Percentiles rank a stretch among this genome's conserved stretches.
These are phyloP conservation scores for Eupithecia tripunctaria DNA, from an alignment of 2,888 invertebrate species.

Conservation along the genomic window DNA sequence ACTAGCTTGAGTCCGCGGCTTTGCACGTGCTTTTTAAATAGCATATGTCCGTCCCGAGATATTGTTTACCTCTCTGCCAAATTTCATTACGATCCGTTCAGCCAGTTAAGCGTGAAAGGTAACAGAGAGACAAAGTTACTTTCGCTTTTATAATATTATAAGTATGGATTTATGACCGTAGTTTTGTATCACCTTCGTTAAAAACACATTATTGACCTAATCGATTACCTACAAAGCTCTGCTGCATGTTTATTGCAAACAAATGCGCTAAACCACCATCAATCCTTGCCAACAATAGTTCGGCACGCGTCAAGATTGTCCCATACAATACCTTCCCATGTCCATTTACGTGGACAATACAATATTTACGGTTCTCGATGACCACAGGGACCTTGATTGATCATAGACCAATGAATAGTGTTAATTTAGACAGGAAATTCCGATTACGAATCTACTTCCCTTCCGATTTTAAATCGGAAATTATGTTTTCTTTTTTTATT, in stretches of 20 bases:
- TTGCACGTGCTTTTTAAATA: too few species aligned
- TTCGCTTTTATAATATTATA: too few species aligned
- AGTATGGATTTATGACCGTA: neutral
- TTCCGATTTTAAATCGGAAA: constrained; percentile 17
- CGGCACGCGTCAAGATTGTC: constrained; percentile 55
- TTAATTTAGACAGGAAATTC: constrained; percentile 58
- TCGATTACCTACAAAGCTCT: constrained; percentile 20
- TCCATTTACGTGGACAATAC: constrained; percentile 60
- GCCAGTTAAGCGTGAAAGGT: too few species aligned
- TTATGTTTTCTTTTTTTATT: constrained; percentile 2
- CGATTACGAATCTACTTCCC: constrained; percentile 10
- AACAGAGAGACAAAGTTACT: too few species aligned
- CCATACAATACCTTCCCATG: constrained; percentile 48
- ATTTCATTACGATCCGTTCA: too few species aligned
- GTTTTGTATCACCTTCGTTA: constrained; percentile 49
- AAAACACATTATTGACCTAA: constrained; percentile 55
- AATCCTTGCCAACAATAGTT: constrained; percentile 54
- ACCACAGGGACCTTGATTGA: constrained; percentile 70
- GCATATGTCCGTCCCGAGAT: too few species aligned
- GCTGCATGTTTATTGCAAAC: constrained; percentile 55
- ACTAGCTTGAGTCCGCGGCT: too few species aligned
- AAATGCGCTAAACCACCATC: constrained; percentile 52
- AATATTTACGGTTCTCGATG: constrained; percentile 60
- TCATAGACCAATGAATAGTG: constrained; percentile 70
- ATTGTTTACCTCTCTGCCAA: too few species aligned